Evolutionary conservation across 2,888 invertebrate species (phyloP), one percentile per base, ranked within the genome.

Genomic region (Anorthoa munda): DNA sequence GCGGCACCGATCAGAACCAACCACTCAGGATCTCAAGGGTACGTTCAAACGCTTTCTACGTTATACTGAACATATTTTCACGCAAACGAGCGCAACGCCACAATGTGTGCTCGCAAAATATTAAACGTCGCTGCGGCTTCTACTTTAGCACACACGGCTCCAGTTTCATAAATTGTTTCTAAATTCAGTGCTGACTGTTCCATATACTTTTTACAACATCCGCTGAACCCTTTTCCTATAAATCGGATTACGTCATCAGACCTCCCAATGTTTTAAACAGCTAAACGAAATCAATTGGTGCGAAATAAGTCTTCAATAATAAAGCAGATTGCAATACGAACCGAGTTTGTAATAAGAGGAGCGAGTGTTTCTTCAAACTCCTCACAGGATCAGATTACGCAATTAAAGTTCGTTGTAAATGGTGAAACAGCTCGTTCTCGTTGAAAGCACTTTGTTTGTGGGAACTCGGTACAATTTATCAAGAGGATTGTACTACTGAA

Each of bases 11-110:
- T 95, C 97, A 97, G 88, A 97, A 97, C 91, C 98, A 98, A 93
- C 98, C 98, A 76, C 96, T 98, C 78, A 97, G 97, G 93, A 98
- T 98, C 94, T 98, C 98, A 69, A 97, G 98, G 97, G 98, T 98
- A 95, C 97, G 97, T 97, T 81, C 75, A 69, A 64, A 86, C 86
- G 73, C 80, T 86, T 82, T 71, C 68, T 67, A 72, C 66, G 45
- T 70, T 64, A 53, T 55, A 59, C 58, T 50, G 64, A 73, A 63
- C 53, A 76, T 75, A 76, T 64, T 80, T 80, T 56, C 59, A 61
- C 72, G 67, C 72, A 51, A 63, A 21, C 55, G 61, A 67, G 56
- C 70, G 70, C 72, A 65, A 75, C 59, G 56, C 51, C 67, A 68
- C 59, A 82, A 79, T 67, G 64, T 45, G 18, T 39, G 76, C 53